Evolutionary conservation across 2,113 vertebrate species (phyloP).

Genomic region (Urocolius indicus): DNA sequence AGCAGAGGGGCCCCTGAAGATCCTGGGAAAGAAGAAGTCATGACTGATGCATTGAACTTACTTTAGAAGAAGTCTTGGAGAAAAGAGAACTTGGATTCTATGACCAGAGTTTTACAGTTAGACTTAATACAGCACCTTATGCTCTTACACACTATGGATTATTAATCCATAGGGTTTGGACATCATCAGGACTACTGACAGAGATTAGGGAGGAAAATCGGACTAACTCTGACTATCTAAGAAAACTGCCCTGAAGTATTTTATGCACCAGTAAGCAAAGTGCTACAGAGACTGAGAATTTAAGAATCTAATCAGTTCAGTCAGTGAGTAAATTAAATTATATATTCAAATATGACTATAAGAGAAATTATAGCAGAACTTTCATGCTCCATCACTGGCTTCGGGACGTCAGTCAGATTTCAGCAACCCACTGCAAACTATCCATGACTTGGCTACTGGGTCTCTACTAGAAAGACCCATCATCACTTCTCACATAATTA

Average conservation of each 20-base stretch:
- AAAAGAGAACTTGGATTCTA: neutral
- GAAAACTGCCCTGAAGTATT: neutral
- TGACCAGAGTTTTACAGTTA: neutral
- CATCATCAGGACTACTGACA: neutral
- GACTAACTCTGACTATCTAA: neutral
- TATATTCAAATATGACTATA: neutral
- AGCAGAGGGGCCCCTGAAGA: neutral
- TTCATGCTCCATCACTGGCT: neutral
- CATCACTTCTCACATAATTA: slow-evolving; percentile 15
- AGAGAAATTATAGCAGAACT: neutral
- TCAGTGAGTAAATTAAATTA: neutral
- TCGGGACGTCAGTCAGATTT: neutral
- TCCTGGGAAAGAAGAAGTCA: neutral
- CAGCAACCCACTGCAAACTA: neutral
- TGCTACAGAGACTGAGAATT: neutral
- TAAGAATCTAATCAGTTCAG: neutral
- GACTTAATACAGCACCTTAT: neutral
- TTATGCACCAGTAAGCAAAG: neutral
- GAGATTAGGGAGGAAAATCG: neutral
- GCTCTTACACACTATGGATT: neutral
- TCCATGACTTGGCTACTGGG: neutral
- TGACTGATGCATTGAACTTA: neutral
- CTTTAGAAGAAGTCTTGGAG: neutral
- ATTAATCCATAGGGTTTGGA: neutral
- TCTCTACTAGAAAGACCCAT: neutral